phyloP scores from a whole-genome alignment of 2,888 invertebrate species.

The Polydrusus tereticollis region DNA sequence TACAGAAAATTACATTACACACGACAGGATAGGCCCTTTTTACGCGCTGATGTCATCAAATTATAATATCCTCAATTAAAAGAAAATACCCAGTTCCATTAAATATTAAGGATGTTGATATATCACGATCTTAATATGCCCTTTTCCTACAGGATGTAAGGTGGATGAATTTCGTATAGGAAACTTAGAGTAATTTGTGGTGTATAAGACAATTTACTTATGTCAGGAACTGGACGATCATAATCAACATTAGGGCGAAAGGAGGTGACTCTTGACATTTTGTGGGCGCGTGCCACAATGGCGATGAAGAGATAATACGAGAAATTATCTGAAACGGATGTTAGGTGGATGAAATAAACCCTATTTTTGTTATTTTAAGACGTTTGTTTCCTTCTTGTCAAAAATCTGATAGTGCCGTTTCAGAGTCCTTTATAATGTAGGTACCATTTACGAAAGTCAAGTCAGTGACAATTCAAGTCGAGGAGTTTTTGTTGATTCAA shows the following conservation, averaged over 20 bases:
- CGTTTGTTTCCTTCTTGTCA: not conserved
- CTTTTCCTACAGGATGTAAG: slow-evolving; percentile 2
- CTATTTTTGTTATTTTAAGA: not conserved
- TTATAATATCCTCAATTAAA: not conserved
- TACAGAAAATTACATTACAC: not conserved
- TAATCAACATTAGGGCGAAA: not conserved
- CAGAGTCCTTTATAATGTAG: no score
- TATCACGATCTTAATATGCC: not conserved
- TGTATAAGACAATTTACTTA: not conserved
- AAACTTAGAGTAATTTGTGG: slow-evolving; percentile 1
- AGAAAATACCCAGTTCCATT: not conserved
- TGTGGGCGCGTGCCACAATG: slow-evolving; percentile 5
- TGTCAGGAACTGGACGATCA: slow-evolving; percentile 12
- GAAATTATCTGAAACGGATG: not conserved
- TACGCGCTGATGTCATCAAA: not conserved
- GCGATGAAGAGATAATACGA: not conserved
- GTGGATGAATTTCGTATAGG: not conserved
- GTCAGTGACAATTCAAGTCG: no score
- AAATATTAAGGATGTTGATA: not conserved
- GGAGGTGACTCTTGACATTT: slow-evolving; percentile 7
- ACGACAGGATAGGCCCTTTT: not conserved
- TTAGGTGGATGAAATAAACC: not conserved
- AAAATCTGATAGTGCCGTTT: not conserved
- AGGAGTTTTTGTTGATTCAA: no score
- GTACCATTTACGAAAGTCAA: no score